phyloP scores from a whole-genome alignment of 2,888 invertebrate species.

The Metacarcinus magister region DNA sequence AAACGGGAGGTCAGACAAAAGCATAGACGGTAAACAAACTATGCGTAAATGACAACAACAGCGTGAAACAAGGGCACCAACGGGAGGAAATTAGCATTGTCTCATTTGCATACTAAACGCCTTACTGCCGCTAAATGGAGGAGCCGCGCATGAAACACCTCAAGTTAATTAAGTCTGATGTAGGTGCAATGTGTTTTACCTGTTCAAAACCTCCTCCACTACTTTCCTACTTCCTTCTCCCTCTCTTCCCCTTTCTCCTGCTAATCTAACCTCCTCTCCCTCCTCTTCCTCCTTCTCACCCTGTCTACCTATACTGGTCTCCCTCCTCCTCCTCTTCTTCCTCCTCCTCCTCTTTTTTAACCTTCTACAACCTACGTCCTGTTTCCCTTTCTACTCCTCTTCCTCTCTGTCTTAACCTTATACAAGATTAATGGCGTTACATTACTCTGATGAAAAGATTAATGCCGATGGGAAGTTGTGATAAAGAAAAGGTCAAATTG shows the following conservation, averaged over 20 bases:
- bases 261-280: neutral
- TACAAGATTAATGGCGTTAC: neutral
- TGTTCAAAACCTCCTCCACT: slow-evolving; percentile 28
- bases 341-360: neutral
- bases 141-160: slow-evolving; percentile 22
- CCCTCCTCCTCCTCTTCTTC: neutral
- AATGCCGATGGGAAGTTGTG: neutral
- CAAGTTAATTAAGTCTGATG: slow-evolving; percentile 48
- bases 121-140: neutral
- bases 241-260: neutral
- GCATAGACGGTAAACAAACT: neutral
- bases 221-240: neutral
- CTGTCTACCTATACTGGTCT: neutral
- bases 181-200: slow-evolving; percentile 17
- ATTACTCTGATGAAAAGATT: neutral
- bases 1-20: neutral
- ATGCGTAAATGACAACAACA: neutral
- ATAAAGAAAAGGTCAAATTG: neutral
- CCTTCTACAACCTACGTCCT: neutral
- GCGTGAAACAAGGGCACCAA: neutral
- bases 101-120: slow-evolving; percentile 36
- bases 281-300: neutral
- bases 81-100: slow-evolving; percentile 36
- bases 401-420: neutral
- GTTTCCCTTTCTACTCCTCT: no score